Evolutionary conservation across 2,888 invertebrate species (phyloP), one percentile per base, ranked within the genome.

Genomic region (Andricus curvator): DNA sequence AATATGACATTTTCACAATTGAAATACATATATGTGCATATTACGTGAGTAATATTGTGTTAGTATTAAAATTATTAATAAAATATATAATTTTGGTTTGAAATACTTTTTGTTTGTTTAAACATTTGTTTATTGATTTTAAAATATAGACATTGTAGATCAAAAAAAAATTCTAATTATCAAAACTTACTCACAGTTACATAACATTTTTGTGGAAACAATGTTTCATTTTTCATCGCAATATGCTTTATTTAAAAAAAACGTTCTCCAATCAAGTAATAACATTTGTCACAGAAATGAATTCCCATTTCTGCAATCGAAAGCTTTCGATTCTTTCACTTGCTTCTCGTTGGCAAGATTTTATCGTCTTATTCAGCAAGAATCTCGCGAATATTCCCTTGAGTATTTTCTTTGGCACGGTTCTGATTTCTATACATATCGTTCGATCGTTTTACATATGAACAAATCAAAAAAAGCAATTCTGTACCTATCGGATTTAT

Each of bases 291-390:
- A 60, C 11, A 22, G 1, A 22, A 60, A 60, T 60, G n/a, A 60
- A 60, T 60, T 13, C 60, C 22, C 11, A 22, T 22, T 60, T 22
- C n/a, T 60, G 60, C 22, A 60, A 22, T 22, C 60, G 22, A 13
- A 13, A 17, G 17, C 5, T 48, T 48, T 17, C 48, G 5, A 22
- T n/a, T 60, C 11, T 22, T 22, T 22, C 11, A 13, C 22, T 60
- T 60, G 22, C 60, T 60, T 22, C 60, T 60, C 22, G 22, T 60
- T 60, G 60, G 22, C 60, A 22, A 22, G 22, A 60, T 60, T 60
- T 60, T 60, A 60, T 60, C 60, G 22, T 11, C 56, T 56, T 56
- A 60, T 60, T 60, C 60, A 60, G 60, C 60, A 60, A 60, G 13
- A n/a, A 60, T 60, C n/a, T 60, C 4, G 22, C n/a, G 56, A 22